Evolutionary conservation across 2,797 vertebrate genomes (phyloP).

Genomic region (Myotis vivesi): DNA sequence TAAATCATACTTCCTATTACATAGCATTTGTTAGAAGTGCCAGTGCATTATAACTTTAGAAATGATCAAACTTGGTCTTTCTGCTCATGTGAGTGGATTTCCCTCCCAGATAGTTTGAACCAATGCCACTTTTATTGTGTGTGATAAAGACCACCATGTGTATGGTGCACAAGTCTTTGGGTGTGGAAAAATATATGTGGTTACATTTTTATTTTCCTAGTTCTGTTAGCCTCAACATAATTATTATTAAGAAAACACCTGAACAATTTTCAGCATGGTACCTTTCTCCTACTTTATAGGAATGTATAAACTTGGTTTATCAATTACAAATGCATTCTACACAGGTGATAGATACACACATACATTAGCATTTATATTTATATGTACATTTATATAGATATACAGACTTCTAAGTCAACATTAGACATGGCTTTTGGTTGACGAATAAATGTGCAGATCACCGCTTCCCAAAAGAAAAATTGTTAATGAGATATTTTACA

Average conservation of each 20-base stretch:
- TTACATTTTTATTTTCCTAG: neutral
- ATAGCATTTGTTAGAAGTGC: neutral
- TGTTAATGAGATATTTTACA: neutral
- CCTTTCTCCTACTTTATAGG: neutral
- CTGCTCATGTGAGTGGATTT: neutral
- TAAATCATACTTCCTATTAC: neutral
- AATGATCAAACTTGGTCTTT: neutral
- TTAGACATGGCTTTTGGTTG: neutral
- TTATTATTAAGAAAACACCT: neutral
- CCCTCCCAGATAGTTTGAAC: neutral
- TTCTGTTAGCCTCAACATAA: neutral
- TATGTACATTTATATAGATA: neutral
- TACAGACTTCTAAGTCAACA: neutral
- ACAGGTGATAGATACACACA: neutral
- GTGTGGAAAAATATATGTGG: neutral
- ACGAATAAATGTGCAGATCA: neutral
- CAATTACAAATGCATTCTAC: neutral
- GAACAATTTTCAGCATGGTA: neutral
- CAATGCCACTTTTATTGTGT: neutral
- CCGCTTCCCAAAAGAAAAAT: neutral
- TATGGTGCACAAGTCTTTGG: neutral
- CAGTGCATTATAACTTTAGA: neutral
- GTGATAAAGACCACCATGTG: neutral
- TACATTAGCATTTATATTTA: neutral
- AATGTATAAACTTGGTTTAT: neutral